A percentile compares a stretch with the other conserved stretches of the same genome.
These are phyloP conservation scores for Drosophila equinoxialis DNA, from an alignment of 1,140 invertebrate species.

Conservation along the genomic window DNA sequence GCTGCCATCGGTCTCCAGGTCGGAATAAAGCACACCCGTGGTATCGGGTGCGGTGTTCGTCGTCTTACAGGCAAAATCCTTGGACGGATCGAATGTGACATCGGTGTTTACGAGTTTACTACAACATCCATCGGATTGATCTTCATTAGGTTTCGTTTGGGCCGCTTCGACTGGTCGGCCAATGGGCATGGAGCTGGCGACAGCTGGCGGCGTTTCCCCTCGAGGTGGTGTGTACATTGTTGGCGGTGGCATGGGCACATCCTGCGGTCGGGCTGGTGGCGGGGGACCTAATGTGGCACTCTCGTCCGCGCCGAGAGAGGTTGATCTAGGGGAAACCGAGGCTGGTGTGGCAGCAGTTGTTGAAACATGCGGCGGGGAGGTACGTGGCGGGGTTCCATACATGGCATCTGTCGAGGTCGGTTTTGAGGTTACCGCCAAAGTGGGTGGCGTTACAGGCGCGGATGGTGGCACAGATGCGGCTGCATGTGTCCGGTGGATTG, in stretches of 20 bases:
- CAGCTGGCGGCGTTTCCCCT: background rate
- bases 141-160: no score
- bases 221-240: slow-evolving; percentile 17
- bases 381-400: background rate
- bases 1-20: slow-evolving; percentile 9
- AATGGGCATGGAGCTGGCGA: background rate
- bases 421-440: background rate
- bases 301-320: background rate
- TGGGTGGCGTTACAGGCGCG: no score
- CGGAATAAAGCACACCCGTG: slow-evolving; percentile 27
- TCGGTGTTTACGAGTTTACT: slow-evolving; percentile 57
- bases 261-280: slow-evolving; percentile 21
- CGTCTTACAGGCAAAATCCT: slow-evolving; percentile 44
- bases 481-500: background rate
- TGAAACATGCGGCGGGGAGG: background rate
- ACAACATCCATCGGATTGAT: background rate
- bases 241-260: slow-evolving; percentile 37
- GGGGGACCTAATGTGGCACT: background rate
- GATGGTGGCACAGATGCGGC: background rate
- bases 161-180: background rate
- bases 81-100: slow-evolving; percentile 45
- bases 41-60: slow-evolving; percentile 46
- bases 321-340: background rate
- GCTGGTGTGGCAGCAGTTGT: background rate
- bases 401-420: no score